These are phyloP conservation scores for Shargacucullia verbasci DNA, from an alignment of 2,888 invertebrate species.

Conservation along the genomic window DNA sequence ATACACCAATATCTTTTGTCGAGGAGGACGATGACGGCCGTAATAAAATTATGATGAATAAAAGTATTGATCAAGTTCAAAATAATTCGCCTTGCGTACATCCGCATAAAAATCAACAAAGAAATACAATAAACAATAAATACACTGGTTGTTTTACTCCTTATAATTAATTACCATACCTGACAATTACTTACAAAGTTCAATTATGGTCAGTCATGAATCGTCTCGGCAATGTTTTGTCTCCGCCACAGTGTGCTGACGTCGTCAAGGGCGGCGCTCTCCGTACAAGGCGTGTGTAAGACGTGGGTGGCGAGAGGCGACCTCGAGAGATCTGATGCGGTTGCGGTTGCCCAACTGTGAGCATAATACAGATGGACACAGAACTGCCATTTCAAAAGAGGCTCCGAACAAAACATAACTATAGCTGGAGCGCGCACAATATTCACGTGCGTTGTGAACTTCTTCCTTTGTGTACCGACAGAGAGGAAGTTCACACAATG, in stretches of 20 bases:
- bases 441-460: too few species aligned
- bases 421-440: too few species aligned
- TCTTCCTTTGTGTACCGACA: too few species aligned
- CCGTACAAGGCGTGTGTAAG: slow-evolving; percentile 3
- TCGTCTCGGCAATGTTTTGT: slow-evolving; percentile 1
- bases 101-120: too few species aligned
- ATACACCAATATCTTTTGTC: too few species aligned
- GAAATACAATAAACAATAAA: too few species aligned
- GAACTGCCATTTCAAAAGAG: background rate
- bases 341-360: slow-evolving; percentile 22
- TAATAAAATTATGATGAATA: too few species aligned
- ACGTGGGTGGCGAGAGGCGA: slow-evolving; percentile 27
- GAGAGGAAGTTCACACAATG: too few species aligned
- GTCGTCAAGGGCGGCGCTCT: slow-evolving; percentile 19
- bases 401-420: too few species aligned
- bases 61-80: too few species aligned
- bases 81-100: too few species aligned
- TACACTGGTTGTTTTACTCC: background rate
- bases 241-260: background rate
- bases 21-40: too few species aligned
- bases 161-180: background rate
- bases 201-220: slow-evolving; percentile 32
- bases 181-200: background rate
- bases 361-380: background rate
- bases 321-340: slow-evolving; percentile 25